phyloP scores from a whole-genome alignment of 2,797 vertebrate genomes.

The Coregonus suidteri region DNA sequence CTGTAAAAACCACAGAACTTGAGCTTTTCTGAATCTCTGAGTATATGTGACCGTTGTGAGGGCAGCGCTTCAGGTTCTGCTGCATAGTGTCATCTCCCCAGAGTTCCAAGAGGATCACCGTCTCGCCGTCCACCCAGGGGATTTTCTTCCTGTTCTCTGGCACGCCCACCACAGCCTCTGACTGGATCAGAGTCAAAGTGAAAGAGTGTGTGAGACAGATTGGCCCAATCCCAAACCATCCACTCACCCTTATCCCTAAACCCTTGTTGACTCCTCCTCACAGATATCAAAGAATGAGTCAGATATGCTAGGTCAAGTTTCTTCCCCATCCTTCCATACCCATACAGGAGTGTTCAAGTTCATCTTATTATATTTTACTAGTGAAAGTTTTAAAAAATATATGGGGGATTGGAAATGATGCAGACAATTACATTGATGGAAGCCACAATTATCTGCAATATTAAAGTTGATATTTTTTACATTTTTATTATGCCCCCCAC shows the following conservation, averaged over 20 bases:
- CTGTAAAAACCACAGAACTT: constrained; percentile 61
- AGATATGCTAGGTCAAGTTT: neutral
- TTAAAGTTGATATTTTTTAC: too few species aligned
- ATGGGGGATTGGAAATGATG: too few species aligned
- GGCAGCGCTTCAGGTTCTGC: constrained; percentile 64
- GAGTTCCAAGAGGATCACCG: constrained; percentile 74
- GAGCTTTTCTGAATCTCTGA: constrained; percentile 71
- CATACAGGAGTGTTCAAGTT: too few species aligned
- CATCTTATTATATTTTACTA: neutral
- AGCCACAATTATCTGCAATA: too few species aligned
- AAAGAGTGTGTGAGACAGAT: neutral
- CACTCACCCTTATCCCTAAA: neutral
- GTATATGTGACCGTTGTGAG: constrained; percentile 75
- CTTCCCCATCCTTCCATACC: neutral
- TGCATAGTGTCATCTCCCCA: constrained; percentile 75
- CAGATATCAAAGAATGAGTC: neutral
- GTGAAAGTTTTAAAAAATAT: neutral
- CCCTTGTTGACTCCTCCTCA: neutral
- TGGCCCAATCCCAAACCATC: neutral
- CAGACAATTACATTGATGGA: too few species aligned
- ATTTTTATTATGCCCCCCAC: too few species aligned
- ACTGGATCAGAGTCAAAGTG: neutral
- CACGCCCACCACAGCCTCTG: constrained; percentile 57
- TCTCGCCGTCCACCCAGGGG: constrained; percentile 76
- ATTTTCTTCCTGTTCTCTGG: constrained; percentile 75